Conservation (phyloP, 23 tunicate species). For the Clavelina lepadiformis region DNA sequence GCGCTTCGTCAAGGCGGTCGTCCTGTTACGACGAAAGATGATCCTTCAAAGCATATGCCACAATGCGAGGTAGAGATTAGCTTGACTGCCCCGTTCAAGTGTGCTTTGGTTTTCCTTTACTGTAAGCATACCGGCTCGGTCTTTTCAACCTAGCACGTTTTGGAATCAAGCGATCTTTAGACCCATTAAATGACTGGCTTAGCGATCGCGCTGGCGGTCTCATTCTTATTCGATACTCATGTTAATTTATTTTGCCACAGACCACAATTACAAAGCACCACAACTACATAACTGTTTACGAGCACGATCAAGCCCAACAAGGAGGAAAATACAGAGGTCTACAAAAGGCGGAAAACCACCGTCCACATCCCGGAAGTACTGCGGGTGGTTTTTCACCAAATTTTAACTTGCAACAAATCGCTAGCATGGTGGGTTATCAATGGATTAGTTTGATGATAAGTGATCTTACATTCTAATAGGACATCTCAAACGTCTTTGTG, state of each 20-base stretch:
- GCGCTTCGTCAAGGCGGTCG: constrained; percentile 29
- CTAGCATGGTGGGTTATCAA: too few species aligned
- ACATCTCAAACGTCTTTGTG: too few species aligned
- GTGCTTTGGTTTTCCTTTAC: background rate
- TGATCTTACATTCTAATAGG: too few species aligned
- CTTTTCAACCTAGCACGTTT: too few species aligned
- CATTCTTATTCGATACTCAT: too few species aligned
- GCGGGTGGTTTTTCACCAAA: background rate
- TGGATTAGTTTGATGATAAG: too few species aligned
- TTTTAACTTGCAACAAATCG: background rate
- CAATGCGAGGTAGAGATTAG: constrained; percentile 8
- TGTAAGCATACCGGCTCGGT: background rate
- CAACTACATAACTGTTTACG: constrained; percentile 48
- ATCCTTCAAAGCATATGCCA: background rate
- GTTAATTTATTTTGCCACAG: constrained; percentile 10
- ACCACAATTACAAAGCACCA: constrained; percentile 18
- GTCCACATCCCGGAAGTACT: constrained; percentile 7
- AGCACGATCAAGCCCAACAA: constrained; percentile 26
- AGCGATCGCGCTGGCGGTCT: too few species aligned
- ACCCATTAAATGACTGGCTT: too few species aligned
- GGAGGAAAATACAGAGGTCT: constrained; percentile 7
- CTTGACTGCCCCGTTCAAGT: background rate
- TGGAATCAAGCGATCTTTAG: too few species aligned
- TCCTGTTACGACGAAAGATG: background rate
- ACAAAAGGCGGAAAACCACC: constrained; percentile 27